phyloP scores from a whole-genome alignment of 2,888 invertebrate genomes.

The Hemithea aestivaria region DNA sequence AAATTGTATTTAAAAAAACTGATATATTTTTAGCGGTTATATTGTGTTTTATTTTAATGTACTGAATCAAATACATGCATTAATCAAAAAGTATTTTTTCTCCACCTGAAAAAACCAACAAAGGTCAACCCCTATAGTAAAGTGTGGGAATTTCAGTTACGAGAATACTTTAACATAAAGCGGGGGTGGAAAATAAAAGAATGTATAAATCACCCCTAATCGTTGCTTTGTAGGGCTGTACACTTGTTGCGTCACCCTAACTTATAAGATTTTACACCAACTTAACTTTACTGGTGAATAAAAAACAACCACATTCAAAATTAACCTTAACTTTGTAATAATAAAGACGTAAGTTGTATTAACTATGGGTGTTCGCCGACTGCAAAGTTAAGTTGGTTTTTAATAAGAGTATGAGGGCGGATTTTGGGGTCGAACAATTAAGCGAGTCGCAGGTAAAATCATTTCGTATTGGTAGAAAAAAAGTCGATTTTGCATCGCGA shows the following conservation, averaged over 20 bases:
- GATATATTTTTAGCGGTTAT: too few relatives aligned
- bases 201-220: conserved; percentile 76
- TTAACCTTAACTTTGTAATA: conserved; percentile 7
- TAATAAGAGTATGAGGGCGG: conserved; percentile 48
- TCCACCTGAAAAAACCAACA: conserved; percentile 24
- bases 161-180: conserved; percentile 50
- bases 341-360: conserved; percentile 23
- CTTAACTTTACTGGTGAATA: conserved; percentile 9
- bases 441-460: conserved; percentile 67
- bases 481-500: conserved; percentile 49
- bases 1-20: too few relatives aligned
- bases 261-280: conserved; percentile 38
- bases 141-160: conserved; percentile 77
- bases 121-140: conserved; percentile 36
- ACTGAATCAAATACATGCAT: too few relatives aligned
- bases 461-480: conserved; percentile 53
- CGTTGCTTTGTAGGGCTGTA: conserved; percentile 59
- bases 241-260: conserved; percentile 72
- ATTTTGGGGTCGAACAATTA: conserved; percentile 71
- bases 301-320: neutral
- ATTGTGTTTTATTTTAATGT: too few relatives aligned
- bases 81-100: too few relatives aligned
- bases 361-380: neutral
- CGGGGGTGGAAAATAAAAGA: conserved; percentile 71
- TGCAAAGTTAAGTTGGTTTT: conserved; percentile 24